Base-by-base conservation (phyloP, 2,888 invertebrate species). In the Ypsolopha sequella region DNA sequence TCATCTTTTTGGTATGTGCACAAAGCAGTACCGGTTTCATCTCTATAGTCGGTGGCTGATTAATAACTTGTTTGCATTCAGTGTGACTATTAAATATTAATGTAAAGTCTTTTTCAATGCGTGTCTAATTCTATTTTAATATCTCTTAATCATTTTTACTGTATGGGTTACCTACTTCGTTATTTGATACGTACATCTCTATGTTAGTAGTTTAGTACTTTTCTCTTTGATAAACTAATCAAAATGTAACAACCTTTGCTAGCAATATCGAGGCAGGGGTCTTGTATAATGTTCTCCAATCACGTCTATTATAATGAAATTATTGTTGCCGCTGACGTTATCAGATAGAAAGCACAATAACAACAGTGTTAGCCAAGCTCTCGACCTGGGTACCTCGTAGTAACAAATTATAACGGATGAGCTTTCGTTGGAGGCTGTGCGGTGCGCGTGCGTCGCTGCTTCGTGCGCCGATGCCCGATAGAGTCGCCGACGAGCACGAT, bases 331-430 rank as follows among this genome's bases (percentile, higher is more conserved):
- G 59, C 56, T 54, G 58, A 54, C 58, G 61, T 69, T 82, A 82
- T 82, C 80, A 68, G 80, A 81, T 82, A 74, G 81, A 84, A 84
- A 84, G 81, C 78, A 67, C 60, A 66, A 66, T 64, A 61, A 61
- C 65, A 61, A 58, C 64, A 58, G 60, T 61, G 59, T 61, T 55
- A 57, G 60, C 58, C 59, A 65, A 59, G 63, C 66, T 66, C 63
- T 65, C 68, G 64, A 63, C 58, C 53, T 52, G 65, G 14, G 61
- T n/a, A n/a, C n/a, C n/a, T n/a, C n/a, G n/a, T 63, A 65, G 62
- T 65, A 67, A 69, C 66, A 68, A 70, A 70, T 55, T 65, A 64
- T 66, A 66, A 65, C 65, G 64, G 68, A 68, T 66, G 65, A 60
- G 56, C 56, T 58, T 58, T 54, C 53, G 49, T 51, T 36, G 48